Evolutionary conservation across 2,113 vertebrate genomes (phyloP), one percentile per base, ranked within the genome.

Genomic region (Choloepus hoffmanni): DNA sequence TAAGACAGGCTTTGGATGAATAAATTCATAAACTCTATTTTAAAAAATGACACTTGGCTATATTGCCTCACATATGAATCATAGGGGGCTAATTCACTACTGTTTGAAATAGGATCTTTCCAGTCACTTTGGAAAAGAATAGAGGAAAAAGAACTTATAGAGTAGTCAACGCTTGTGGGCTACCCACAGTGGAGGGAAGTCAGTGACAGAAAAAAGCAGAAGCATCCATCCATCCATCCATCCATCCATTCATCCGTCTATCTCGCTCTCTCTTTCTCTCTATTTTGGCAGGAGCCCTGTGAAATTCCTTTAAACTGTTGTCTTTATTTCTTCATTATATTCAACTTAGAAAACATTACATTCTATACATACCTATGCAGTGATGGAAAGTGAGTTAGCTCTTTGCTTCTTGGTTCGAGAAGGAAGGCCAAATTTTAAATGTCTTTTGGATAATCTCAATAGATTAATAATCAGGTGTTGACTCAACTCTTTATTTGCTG

Each of bases 11-110:
- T 63, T 70, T 43, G 50, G 43, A 63, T 93, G 62, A 84, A 96
- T 84, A 82, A 89, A 96, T 97, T 72, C 84, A 94, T 91, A 87
- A 92, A 62, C 73, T 65, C 62, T 70, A 16, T 40, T 93, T 94
- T 92, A 73, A 92, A 92, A 87, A 94, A 89, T 72, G 67, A 58
- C 28, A 60, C 43, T 74, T 67, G 60, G 26, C 50, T 92, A 0
- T 95, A 12, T 85, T 36, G 5, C 60, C 7, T 18, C 45, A 62
- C 16, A 1, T 50, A 62, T 78, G 89, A 77, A 73, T 83, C 67
- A 81, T 28, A 26, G 63, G 65, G 43, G 55, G 19, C 60, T 40
- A 43, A 85, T 24, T 73, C 13, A 43, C 16, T 21, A 30, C 18
- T 63, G 45, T 68, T 94, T 67, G 78, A 85, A 79, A 65, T 12